Evolutionary conservation across 2,113 vertebrate species (phyloP).

Genomic region (Dicerorhinus sumatrensis): DNA sequence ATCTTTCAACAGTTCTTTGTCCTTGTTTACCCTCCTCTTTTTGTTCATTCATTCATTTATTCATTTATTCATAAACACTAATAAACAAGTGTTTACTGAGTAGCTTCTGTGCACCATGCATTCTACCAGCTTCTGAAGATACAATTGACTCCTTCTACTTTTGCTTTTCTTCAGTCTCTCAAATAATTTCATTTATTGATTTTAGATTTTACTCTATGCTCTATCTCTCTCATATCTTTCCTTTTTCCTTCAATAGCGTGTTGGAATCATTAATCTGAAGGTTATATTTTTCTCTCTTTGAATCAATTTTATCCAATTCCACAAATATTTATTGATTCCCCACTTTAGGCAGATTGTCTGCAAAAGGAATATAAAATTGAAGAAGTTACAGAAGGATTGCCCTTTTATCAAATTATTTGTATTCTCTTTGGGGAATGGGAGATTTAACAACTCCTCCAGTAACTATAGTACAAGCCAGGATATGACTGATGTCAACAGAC

Average conservation of each 20-base stretch:
- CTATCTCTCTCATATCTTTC: not conserved
- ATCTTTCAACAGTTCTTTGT: not conserved
- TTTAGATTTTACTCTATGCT: not conserved
- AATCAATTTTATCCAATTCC: not conserved
- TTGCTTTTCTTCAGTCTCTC: not conserved
- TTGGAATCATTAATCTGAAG: not conserved
- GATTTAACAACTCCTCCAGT: not conserved
- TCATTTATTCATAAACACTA: not conserved
- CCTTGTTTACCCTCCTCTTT: not conserved
- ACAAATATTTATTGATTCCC: not conserved
- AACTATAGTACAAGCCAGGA: not conserved
- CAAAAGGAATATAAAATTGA: not conserved
- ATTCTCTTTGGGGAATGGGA: not conserved
- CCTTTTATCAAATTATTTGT: not conserved
- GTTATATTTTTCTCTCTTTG: not conserved
- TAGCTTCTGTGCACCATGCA: not conserved
- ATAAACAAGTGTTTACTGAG: not conserved
- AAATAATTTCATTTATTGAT: not conserved
- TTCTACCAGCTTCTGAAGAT: not conserved
- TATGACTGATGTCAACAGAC: not conserved
- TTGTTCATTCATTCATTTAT: not conserved
- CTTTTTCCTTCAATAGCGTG: not conserved
- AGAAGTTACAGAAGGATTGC: not conserved
- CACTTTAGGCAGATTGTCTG: not conserved
- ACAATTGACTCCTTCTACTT: not conserved